Percentiles rank a stretch among this genome's conserved stretches.
Conservation (phyloP, 2,888 invertebrate species). For the Agrypnus murinus region DNA sequence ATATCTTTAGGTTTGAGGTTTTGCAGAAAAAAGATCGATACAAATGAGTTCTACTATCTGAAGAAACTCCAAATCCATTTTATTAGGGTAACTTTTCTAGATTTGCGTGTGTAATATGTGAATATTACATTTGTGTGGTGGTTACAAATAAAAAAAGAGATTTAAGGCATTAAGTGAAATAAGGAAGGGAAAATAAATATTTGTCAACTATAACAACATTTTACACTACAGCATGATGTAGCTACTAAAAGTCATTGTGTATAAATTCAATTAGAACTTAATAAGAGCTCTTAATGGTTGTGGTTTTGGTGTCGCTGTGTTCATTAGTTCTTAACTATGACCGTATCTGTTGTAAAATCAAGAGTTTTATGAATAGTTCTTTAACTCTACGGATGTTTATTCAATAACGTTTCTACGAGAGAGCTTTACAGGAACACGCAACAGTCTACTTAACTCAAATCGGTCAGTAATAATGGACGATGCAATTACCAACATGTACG, state of each 20-base stretch:
- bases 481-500: slow-evolving; percentile 54
- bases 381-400: slow-evolving; percentile 50
- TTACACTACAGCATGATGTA: too few species aligned
- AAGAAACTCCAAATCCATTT: slow-evolving; percentile 16
- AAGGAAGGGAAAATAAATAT: too few species aligned
- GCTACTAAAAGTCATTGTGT: not conserved
- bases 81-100: slow-evolving; percentile 9
- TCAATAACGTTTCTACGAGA: slow-evolving; percentile 44
- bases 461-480: slow-evolving; percentile 56
- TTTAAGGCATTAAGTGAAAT: too few species aligned
- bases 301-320: slow-evolving; percentile 12
- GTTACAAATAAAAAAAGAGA: too few species aligned
- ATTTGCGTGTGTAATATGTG: slow-evolving; percentile 5
- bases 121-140: too few species aligned
- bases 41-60: slow-evolving; percentile 13
- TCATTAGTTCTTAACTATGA: slow-evolving; percentile 34
- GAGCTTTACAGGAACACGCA: slow-evolving; percentile 41
- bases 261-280: slow-evolving; percentile 8
- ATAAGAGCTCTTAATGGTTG: slow-evolving; percentile 28
- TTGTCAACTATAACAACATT: too few species aligned
- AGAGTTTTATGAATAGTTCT: slow-evolving; percentile 46
- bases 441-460: slow-evolving; percentile 52
- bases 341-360: slow-evolving; percentile 42
- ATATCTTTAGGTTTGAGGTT: slow-evolving; percentile 7
- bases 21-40: slow-evolving; percentile 18